Evolutionary conservation across 2,113 vertebrate genomes (phyloP).

Genomic region (Xyliphius kryptos): DNA sequence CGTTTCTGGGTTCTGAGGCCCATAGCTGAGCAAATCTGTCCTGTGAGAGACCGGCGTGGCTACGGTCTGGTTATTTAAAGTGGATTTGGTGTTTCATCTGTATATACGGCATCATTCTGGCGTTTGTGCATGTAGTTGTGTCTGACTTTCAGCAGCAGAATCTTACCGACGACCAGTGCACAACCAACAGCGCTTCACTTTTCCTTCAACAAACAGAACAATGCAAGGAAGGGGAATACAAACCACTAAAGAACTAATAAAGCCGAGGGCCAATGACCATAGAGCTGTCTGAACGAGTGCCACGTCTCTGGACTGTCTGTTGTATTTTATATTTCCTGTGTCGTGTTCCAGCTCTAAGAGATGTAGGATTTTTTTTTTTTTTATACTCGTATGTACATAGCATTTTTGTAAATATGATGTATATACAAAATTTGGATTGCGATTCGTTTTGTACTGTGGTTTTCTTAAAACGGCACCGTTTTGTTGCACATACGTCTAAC

Average conservation of each 20-base stretch:
- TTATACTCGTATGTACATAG: slow-evolving; percentile 62
- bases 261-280: slow-evolving; percentile 32
- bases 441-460: slow-evolving; percentile 54
- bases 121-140: slow-evolving; percentile 17
- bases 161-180: slow-evolving; percentile 16
- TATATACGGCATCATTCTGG: slow-evolving; percentile 19
- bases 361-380: slow-evolving; percentile 65
- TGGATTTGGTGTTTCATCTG: slow-evolving; percentile 39
- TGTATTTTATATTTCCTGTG: slow-evolving; percentile 48
- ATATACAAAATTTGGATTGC: slow-evolving; percentile 56
- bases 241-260: slow-evolving; percentile 13
- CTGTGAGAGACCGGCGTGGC: neutral
- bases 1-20: neutral
- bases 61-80: slow-evolving; percentile 33
- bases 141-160: slow-evolving; percentile 8
- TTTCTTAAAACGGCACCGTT: slow-evolving; percentile 53
- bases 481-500: slow-evolving; percentile 61
- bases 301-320: slow-evolving; percentile 32
- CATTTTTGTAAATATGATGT: slow-evolving; percentile 67
- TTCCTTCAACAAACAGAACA: slow-evolving; percentile 10
- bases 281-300: slow-evolving; percentile 14
- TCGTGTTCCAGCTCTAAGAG: slow-evolving; percentile 58
- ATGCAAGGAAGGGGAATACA: slow-evolving; percentile 1
- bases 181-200: neutral
- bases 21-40: neutral